Evolutionary conservation across 2,797 vertebrate species (phyloP).

Genomic region (Danio kyathit): DNA sequence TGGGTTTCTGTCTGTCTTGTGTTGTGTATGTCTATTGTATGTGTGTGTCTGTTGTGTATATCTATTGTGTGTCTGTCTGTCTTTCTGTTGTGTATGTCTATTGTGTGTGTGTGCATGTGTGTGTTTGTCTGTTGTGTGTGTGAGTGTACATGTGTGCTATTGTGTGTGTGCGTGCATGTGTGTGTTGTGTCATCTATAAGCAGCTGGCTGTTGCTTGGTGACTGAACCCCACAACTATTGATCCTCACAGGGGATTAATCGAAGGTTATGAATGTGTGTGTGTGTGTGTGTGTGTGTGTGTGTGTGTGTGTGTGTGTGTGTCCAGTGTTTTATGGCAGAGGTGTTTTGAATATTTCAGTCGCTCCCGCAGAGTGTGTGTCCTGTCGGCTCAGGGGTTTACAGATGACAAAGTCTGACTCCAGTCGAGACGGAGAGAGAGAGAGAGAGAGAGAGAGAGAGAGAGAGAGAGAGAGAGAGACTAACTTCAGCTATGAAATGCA

Average conservation of each 20-base stretch:
- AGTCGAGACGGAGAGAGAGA: neutral
- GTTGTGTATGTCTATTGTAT: too few relatives aligned
- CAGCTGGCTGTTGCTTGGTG: slow-evolving; percentile 76
- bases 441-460: too few relatives aligned
- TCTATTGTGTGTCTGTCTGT: too few relatives aligned
- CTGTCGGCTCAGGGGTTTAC: neutral
- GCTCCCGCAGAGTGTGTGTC: slow-evolving; percentile 27
- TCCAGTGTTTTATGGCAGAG: neutral
- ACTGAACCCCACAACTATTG: slow-evolving; percentile 70
- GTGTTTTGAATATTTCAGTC: slow-evolving; percentile 40
- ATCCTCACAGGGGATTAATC: slow-evolving; percentile 63
- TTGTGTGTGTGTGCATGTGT: too few relatives aligned
- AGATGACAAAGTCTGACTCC: neutral
- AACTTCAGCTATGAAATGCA: too few relatives aligned
- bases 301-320: slow-evolving; percentile 42
- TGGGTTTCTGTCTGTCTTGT: too few relatives aligned
- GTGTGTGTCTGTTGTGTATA: too few relatives aligned
- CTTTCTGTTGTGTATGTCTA: too few relatives aligned
- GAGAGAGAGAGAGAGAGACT: too few relatives aligned
- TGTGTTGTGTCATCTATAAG: slow-evolving; percentile 39
- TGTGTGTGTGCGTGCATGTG: too few relatives aligned
- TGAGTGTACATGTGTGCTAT: too few relatives aligned
- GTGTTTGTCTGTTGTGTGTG: too few relatives aligned
- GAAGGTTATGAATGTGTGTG: slow-evolving; percentile 25
- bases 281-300: slow-evolving; percentile 38